Conservation (phyloP, 37 sponge, comb jelly and placozoan species). For the Ephydatia muelleri region DNA sequence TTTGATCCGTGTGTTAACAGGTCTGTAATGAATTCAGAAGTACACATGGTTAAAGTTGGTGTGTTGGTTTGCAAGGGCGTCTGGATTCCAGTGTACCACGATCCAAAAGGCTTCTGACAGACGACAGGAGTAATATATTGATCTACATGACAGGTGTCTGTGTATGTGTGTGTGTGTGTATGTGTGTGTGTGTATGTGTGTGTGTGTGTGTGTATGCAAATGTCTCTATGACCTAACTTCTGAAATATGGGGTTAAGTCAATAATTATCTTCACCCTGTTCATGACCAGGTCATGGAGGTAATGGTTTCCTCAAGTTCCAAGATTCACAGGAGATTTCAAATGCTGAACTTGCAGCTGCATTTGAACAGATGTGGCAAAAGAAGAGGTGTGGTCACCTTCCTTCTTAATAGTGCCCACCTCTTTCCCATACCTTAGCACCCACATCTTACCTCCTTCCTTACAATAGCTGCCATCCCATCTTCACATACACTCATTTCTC, state of each 20-base stretch:
- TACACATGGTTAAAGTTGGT: neutral
- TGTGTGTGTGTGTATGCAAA: slow-evolving; percentile 31
- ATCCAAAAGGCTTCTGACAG: slow-evolving; percentile 88
- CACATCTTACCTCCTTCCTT: neutral
- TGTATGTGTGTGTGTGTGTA: slow-evolving; percentile 14
- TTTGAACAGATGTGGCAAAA: slow-evolving; percentile 99
- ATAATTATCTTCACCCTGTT: neutral
- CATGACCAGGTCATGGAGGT: slow-evolving; percentile 88
- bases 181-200: slow-evolving; percentile 11
- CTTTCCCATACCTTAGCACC: neutral
- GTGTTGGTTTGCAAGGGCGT: slow-evolving; percentile 48
- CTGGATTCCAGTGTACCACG: slow-evolving; percentile 80
- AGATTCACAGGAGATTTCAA: slow-evolving; percentile 92
- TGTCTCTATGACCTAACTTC: neutral
- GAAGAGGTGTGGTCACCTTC: slow-evolving; percentile 46
- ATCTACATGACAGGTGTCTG: slow-evolving; percentile 92
- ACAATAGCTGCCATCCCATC: neutral
- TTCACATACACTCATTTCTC: neutral
- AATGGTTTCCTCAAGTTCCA: slow-evolving; percentile 96
- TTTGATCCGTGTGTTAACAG: slow-evolving; percentile 90
- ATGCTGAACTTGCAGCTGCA: slow-evolving; percentile 84
- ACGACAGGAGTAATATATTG: slow-evolving; percentile 94
- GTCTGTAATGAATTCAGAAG: slow-evolving; percentile 13
- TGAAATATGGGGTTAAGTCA: neutral
- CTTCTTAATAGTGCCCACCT: neutral